Base-by-base conservation (phyloP, 1,140 invertebrate genomes). In the Meloidogyne floridensis region DNA sequence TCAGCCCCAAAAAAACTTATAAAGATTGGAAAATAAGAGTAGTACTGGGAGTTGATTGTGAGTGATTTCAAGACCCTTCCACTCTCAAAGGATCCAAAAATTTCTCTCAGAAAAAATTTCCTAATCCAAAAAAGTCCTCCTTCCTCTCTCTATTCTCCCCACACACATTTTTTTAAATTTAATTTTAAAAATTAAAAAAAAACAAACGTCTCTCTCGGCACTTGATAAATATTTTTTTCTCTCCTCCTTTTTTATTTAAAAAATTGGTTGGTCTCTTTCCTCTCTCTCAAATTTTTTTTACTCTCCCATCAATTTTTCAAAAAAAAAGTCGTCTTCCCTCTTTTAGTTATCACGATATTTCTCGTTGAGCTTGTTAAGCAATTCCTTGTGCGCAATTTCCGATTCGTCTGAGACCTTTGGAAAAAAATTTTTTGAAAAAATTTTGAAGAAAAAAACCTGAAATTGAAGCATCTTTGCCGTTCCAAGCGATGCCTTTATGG, bases 401-500 rank as follows among this genome's bases (percentile, higher is more conserved):
- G 87, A 85, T 78, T 89, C 88, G 42, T 89, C 88, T 20, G 89
- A 90, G 9, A 88, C 87, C 87, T 88, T 73, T 71, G 32, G 32
- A 88, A 56, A 77, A 32, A 6, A 11, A 9, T 3, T 32, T 70
- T 6, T 43, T 7, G 53, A 9, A 56, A 83, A 32, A 20, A 15
- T 18, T 32, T 32, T 32, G 32, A 15, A 7, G 65, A 9, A 18
- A 82, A n/a, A 42, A 80, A 88, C 87, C 85, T 89, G 87, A 77
- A 89, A 86, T 78, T 91, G 89, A 20, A 90, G 84, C 69, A 90
- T 85, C 54, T 90, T 90, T 20, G 81, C 90, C 15, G 89, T 90
- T 47, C 90, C 90, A 32, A 90, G 87, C 10, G 90, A 82, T 13
- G 87, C 73, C 83, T 91, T 90, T 81, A 90, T 90, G 81, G 90